Percentiles rank a stretch among this genome's conserved stretches.
These are phyloP conservation scores for Spea bombifrons DNA, from an alignment of 2,113 vertebrate species.

Conservation along the genomic window DNA sequence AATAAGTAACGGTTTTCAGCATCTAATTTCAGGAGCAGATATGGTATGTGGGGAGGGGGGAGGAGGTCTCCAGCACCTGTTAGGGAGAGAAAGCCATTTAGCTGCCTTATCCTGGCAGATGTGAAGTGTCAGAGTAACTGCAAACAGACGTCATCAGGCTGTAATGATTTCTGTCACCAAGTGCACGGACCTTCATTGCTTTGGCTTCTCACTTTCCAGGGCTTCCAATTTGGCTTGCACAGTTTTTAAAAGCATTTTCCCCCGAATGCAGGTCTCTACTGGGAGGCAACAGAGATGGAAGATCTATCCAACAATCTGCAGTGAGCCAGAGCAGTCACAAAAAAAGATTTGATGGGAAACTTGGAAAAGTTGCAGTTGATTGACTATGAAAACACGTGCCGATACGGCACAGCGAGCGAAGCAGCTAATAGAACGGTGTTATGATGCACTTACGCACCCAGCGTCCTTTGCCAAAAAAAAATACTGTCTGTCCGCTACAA, in stretches of 20 bases:
- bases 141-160: constrained; percentile 19
- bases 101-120: constrained; percentile 1
- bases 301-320: too few relatives aligned
- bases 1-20: not conserved
- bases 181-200: not conserved
- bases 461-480: too few relatives aligned
- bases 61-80: not conserved
- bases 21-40: not conserved
- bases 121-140: constrained; percentile 13
- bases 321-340: too few relatives aligned
- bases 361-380: too few relatives aligned
- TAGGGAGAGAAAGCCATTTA: constrained; percentile 5
- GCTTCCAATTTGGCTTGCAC: constrained; percentile 3
- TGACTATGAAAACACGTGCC: too few relatives aligned
- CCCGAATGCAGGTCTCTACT: too few relatives aligned
- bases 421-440: too few relatives aligned
- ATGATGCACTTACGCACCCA: too few relatives aligned
- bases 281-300: too few relatives aligned
- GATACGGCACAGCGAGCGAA: too few relatives aligned
- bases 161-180: constrained; percentile 13
- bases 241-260: not conserved
- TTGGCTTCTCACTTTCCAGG: constrained; percentile 6
- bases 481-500: too few relatives aligned
- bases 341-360: too few relatives aligned
- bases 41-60: not conserved